These are phyloP conservation scores for Ceyx melanurus DNA, from an alignment of 2,113 vertebrate species.

Conservation along the genomic window DNA sequence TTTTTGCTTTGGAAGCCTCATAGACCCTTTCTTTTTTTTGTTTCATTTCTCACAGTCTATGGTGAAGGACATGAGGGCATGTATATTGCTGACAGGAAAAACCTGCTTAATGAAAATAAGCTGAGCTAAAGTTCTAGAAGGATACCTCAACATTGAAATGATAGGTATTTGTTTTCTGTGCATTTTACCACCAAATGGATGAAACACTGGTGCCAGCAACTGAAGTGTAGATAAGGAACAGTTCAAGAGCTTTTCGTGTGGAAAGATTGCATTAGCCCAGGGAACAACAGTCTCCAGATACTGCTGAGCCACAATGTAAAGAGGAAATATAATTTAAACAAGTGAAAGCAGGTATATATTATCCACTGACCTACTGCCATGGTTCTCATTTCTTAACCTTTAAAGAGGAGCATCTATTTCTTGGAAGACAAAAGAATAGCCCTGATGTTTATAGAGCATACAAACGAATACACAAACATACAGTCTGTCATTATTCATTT, in stretches of 20 bases:
- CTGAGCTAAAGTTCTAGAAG: constrained; percentile 28
- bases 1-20: constrained; percentile 12
- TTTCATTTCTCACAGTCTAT: constrained; percentile 4
- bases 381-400: constrained; percentile 16
- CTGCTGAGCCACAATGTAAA: constrained; percentile 58
- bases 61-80: constrained; percentile 17
- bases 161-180: constrained; percentile 41
- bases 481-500: constrained; percentile 29
- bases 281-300: constrained; percentile 57
- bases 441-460: not conserved
- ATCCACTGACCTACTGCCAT: constrained; percentile 33
- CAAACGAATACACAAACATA: not conserved
- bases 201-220: constrained; percentile 66
- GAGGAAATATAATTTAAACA: constrained; percentile 71
- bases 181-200: constrained; percentile 60
- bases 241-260: constrained; percentile 58
- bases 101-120: constrained; percentile 45
- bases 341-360: constrained; percentile 10
- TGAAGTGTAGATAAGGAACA: constrained; percentile 63
- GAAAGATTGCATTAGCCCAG: constrained; percentile 68
- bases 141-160: constrained; percentile 7
- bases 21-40: not conserved
- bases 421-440: not conserved
- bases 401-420: not conserved
- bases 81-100: constrained; percentile 13